phyloP scores from a whole-genome alignment of 2,888 invertebrate species.

The Pristionchus exspectatus region DNA sequence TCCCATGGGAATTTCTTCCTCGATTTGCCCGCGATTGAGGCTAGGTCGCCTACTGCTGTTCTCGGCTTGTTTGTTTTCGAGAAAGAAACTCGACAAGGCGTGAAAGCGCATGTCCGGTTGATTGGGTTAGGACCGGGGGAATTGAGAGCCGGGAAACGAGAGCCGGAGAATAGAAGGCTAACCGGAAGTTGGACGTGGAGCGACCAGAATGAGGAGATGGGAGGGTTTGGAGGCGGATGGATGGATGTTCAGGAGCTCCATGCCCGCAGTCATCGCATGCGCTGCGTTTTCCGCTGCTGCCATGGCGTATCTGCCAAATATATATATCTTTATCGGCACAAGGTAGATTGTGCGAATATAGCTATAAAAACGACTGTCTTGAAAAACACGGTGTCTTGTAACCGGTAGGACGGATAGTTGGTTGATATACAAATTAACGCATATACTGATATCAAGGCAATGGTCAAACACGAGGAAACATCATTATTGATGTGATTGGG shows the following conservation, averaged over 20 bases:
- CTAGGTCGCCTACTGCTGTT: background rate
- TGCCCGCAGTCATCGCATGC: slow-evolving; percentile 5
- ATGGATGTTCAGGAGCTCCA: slow-evolving; percentile 55
- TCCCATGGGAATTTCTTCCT: background rate
- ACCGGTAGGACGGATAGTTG: no score
- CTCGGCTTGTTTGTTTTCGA: background rate
- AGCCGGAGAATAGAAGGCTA: background rate
- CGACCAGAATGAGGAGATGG: slow-evolving; percentile 55
- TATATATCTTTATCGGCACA: no score
- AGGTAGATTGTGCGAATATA: no score
- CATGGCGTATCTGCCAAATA: background rate
- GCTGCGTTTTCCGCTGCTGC: background rate
- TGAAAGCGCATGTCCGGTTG: background rate
- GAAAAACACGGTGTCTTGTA: no score
- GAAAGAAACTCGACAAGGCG: background rate
- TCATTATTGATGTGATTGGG: no score
- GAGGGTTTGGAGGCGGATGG: slow-evolving; percentile 55
- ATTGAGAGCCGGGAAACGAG: background rate
- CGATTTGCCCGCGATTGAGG: background rate
- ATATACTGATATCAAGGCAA: no score
- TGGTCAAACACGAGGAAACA: no score
- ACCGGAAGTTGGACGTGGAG: slow-evolving; percentile 56
- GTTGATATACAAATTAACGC: no score
- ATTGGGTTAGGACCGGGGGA: background rate
- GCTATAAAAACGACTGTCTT: no score